Evolutionary conservation across 2,888 invertebrate genomes (phyloP), one percentile per base, ranked within the genome.

Genomic region (Leptura quadrifasciata): DNA sequence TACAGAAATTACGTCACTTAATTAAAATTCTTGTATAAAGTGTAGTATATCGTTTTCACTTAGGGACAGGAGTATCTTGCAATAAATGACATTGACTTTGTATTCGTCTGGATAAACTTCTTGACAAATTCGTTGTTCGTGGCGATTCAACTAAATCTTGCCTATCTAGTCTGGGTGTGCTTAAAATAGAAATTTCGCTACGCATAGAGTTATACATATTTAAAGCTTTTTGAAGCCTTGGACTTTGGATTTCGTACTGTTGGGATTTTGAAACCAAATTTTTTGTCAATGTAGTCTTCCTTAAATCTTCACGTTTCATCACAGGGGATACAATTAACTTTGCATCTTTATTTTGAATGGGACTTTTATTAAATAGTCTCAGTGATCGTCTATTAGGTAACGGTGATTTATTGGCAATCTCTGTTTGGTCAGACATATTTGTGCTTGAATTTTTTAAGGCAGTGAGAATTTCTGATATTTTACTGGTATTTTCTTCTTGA

Each of bases 221-320:
- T 2, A 76, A 39, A 2, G 79, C 77, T 52, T 74, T 77, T 54
- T 58, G 52, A 10, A 63, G 68, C 52, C 74, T 77, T 9, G 74
- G 75, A 35, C 79, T 77, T 21, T 71, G 61, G 21, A 55, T 60
- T 18, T 57, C 4, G n/a, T 57, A 68, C 24, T 77, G 63, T 24
- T 72, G 54, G 47, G 60, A 76, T 67, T 74, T 76, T 20, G 77
- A 54, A n/a, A 64, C 76, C 24, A 79, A 75, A 70, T 79, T 79
- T 63, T 77, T 79, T n/a, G 76, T 79, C 54, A 79, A 35, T 3
- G 77, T 76, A 3, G 76, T 60, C 61, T 73, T 79, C 15, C 77
- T 71, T 31, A 79, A 57, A 72, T 79, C 79, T 6, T 47, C 72
- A 31, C 72, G 63, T 73, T 35, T 79, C 27, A 79, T 70, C 20